A percentile compares a stretch with the other conserved stretches of the same genome.
These are phyloP conservation scores for Drosophila rubida DNA, from an alignment of 2,888 invertebrate genomes.

Conservation along the genomic window DNA sequence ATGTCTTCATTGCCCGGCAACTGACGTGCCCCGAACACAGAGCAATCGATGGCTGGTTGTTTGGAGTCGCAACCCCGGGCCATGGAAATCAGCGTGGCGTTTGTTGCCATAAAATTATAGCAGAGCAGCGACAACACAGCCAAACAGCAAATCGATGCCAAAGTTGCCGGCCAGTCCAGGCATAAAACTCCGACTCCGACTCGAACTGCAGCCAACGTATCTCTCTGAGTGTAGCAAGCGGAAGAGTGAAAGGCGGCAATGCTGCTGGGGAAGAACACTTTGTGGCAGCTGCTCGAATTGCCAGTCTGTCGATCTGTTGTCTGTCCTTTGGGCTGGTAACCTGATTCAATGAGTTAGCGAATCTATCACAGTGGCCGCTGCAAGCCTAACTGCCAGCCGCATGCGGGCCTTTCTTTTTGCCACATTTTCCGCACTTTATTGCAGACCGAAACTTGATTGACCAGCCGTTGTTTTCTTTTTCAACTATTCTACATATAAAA, in stretches of 20 bases:
- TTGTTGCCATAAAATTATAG: constrained; percentile 56
- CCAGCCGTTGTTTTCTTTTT: constrained; percentile 43
- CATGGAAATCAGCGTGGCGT: constrained; percentile 60
- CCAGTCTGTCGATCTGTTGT: constrained; percentile 21
- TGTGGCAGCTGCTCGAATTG: constrained; percentile 48
- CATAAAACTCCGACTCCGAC: background rate
- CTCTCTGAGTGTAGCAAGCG: constrained; percentile 40
- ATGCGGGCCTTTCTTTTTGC: constrained; percentile 60
- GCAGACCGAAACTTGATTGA: constrained; percentile 54
- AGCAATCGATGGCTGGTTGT: constrained; percentile 25
- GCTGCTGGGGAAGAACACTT: constrained; percentile 37
- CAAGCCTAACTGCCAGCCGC: constrained; percentile 10
- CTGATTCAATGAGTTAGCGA: constrained; percentile 69
- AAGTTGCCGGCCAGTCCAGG: constrained; percentile 26
- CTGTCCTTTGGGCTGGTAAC: constrained; percentile 61
- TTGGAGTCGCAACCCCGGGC: constrained; percentile 48
- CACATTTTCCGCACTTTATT: constrained; percentile 44
- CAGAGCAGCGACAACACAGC: constrained; percentile 37
- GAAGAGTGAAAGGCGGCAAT: constrained; percentile 58
- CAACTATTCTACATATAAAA: constrained; percentile 35
- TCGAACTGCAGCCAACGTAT: background rate
- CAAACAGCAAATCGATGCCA: constrained; percentile 50
- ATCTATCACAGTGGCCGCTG: constrained; percentile 61
- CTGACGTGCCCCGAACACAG: constrained; percentile 40
- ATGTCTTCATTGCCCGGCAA: constrained; percentile 52